Evolutionary conservation across 2,113 vertebrate species (phyloP).

Genomic region (Sturnira hondurensis): DNA sequence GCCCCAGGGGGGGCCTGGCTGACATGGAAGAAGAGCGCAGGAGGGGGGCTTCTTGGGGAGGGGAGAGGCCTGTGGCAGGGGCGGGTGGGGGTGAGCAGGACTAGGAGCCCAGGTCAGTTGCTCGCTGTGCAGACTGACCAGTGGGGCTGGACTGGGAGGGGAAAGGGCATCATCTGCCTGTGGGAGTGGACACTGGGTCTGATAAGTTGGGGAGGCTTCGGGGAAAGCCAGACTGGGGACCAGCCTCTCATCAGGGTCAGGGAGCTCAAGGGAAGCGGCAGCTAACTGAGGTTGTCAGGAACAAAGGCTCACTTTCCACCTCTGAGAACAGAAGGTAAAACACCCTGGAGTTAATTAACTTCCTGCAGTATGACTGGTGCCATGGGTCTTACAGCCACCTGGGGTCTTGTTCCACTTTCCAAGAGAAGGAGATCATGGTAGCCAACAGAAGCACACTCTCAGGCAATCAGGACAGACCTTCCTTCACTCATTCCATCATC

Average conservation of each 20-base stretch:
- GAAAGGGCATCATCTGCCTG: neutral
- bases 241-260: neutral
- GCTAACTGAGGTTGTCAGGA: constrained; percentile 24
- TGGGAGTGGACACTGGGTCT: accelerated
- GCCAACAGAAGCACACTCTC: neutral
- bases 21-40: neutral
- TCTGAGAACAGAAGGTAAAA: neutral
- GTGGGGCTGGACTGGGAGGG: neutral
- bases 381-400: neutral
- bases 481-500: accelerated
- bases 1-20: neutral
- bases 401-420: neutral
- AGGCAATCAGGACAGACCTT: too few species aligned
- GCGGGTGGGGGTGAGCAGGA: neutral
- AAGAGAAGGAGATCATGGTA: neutral
- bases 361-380: neutral
- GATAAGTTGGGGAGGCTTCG: neutral
- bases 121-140: neutral
- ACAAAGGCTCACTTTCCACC: neutral
- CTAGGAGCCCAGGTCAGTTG: neutral
- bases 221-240: neutral
- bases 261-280: neutral
- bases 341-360: neutral
- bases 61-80: neutral
- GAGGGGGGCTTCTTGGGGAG: neutral